A percentile compares a stretch with the other conserved stretches of the same genome.
Evolutionary conservation across 2,797 vertebrate species (phyloP).

Genomic region (Tenualosa thibaudeaui): DNA sequence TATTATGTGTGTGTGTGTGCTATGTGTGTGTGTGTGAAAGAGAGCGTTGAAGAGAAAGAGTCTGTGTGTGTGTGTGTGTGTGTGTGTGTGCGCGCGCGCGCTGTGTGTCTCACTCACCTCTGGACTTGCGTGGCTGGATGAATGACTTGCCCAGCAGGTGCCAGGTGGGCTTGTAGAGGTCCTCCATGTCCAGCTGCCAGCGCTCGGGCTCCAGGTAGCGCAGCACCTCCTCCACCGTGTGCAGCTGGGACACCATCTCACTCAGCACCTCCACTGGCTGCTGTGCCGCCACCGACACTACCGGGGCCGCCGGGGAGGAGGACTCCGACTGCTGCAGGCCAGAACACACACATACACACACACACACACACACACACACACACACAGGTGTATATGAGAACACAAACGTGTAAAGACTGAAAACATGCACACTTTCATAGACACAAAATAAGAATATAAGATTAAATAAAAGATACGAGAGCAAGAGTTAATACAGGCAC

Average conservation of each 20-base stretch:
- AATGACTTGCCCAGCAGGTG: conserved; percentile 93
- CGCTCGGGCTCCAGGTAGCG: conserved; percentile 93
- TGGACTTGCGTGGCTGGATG: conserved; percentile 88
- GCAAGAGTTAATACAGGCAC: too few species aligned
- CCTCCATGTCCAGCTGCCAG: conserved; percentile 95
- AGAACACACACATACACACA: conserved; percentile 20
- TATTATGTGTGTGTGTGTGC: not conserved
- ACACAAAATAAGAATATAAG: not conserved
- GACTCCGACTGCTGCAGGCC: conserved; percentile 65
- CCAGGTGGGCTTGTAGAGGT: conserved; percentile 92
- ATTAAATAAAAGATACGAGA: too few species aligned
- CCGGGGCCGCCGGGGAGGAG: conserved; percentile 63
- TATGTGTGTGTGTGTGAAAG: not conserved
- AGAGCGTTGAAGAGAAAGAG: too few species aligned
- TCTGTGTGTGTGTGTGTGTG: conserved; percentile 2
- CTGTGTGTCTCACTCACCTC: conserved; percentile 73
- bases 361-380: not conserved
- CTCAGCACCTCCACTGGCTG: conserved; percentile 85
- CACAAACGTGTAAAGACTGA: too few species aligned
- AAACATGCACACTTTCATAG: not conserved
- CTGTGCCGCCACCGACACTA: conserved; percentile 72
- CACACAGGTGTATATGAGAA: not conserved
- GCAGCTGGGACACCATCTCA: conserved; percentile 81
- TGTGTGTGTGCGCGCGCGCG: not conserved
- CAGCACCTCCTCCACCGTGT: conserved; percentile 94